These are phyloP conservation scores for Chironomus riparius DNA, from an alignment of 2,888 invertebrate genomes.

Conservation along the genomic window DNA sequence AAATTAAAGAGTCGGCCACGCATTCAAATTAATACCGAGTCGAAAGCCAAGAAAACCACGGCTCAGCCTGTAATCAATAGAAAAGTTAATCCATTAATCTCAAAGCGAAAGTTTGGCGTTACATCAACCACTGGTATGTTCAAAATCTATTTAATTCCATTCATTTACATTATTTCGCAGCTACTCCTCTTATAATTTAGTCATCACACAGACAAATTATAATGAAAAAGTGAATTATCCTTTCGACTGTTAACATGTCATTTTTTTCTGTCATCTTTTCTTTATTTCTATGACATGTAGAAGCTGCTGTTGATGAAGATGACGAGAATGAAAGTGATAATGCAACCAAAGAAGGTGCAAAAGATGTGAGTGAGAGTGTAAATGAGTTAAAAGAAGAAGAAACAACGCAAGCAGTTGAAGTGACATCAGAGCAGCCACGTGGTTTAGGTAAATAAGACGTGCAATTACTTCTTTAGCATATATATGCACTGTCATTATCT, in stretches of 20 bases:
- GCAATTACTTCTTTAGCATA: no score
- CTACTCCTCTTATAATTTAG: not conserved
- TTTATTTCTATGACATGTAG: constrained; percentile 28
- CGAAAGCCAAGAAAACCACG: constrained; percentile 20
- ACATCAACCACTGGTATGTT: constrained; percentile 33
- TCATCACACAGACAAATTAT: not conserved
- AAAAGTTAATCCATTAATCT: constrained; percentile 39
- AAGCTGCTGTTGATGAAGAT: constrained; percentile 29
- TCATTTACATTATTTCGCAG: no score
- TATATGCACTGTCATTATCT: not conserved
- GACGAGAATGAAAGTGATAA: constrained; percentile 30
- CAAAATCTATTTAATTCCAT: not conserved
- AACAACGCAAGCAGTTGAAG: constrained; percentile 43
- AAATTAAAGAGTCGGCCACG: constrained; percentile 41
- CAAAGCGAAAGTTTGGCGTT: constrained; percentile 38
- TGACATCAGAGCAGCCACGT: constrained; percentile 49
- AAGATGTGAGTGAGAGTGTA: constrained; percentile 39
- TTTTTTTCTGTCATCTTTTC: not conserved
- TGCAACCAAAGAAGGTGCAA: constrained; percentile 32
- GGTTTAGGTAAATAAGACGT: constrained; percentile 41
- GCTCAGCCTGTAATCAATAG: constrained; percentile 32
- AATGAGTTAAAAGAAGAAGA: constrained; percentile 40
- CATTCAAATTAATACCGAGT: constrained; percentile 37
- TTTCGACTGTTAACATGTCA: not conserved
- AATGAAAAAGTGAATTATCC: no score